These are phyloP conservation scores for Streptopelia turtur DNA, from an alignment of 2,797 vertebrate genomes.

Conservation along the genomic window DNA sequence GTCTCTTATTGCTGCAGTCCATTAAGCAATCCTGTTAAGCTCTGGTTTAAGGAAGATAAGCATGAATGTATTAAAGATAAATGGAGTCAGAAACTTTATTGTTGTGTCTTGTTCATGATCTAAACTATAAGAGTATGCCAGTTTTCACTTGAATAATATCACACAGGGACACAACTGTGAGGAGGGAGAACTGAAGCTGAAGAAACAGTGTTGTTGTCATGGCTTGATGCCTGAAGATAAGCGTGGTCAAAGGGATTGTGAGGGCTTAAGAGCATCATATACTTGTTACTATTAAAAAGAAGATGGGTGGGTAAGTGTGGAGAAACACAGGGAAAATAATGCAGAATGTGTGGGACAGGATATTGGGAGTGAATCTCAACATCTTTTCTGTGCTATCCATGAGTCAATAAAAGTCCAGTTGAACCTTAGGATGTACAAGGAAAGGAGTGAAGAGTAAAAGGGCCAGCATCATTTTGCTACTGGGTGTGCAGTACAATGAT, in stretches of 20 bases:
- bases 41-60: constrained; percentile 2
- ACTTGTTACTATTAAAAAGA: neutral
- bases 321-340: neutral
- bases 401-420: neutral
- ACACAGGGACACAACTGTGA: neutral
- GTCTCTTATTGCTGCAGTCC: neutral
- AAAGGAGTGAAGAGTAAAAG: neutral
- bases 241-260: neutral
- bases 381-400: neutral
- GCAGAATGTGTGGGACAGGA: neutral
- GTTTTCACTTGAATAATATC: neutral
- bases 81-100: neutral
- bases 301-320: accelerated
- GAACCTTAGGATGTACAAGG: neutral
- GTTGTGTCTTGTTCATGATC: neutral
- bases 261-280: neutral
- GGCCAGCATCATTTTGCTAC: neutral
- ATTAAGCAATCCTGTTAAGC: neutral
- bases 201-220: neutral
- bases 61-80: neutral
- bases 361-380: neutral
- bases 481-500: neutral
- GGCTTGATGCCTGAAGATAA: neutral
- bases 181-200: neutral
- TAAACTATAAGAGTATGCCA: neutral